These are phyloP conservation scores for Arion vulgaris DNA, from an alignment of 1,140 invertebrate genomes.

Conservation along the genomic window DNA sequence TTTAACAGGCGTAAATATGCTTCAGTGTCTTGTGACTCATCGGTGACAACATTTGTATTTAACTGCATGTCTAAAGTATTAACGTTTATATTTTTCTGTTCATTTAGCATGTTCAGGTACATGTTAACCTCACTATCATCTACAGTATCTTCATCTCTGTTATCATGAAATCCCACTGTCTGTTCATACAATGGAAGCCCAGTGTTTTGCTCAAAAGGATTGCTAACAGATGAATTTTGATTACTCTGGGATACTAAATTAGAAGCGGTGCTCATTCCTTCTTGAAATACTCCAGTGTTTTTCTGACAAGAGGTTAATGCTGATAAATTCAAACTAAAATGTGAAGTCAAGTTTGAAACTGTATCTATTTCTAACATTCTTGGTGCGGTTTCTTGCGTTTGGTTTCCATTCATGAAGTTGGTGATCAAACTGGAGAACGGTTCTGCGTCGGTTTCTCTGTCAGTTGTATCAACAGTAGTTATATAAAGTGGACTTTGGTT, in stretches of 20 bases:
- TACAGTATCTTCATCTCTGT: constrained; percentile 11
- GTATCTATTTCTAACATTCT: background rate
- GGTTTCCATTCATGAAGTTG: background rate
- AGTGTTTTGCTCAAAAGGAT: background rate
- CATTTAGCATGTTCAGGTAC: constrained; percentile 7
- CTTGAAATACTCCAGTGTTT: background rate
- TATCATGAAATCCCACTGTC: constrained; percentile 31
- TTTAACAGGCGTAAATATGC: background rate
- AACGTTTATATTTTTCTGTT: background rate
- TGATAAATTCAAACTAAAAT: background rate
- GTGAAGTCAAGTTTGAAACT: no score
- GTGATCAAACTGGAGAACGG: background rate
- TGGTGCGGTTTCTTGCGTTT: background rate
- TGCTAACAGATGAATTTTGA: background rate
- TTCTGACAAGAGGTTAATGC: background rate
- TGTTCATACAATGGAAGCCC: background rate
- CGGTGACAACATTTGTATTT: background rate
- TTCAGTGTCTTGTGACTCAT: background rate
- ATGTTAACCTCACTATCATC: constrained; percentile 15
- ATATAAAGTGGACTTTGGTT: constrained; percentile 31
- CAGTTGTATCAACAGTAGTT: background rate
- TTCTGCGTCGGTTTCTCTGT: background rate
- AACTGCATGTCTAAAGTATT: background rate
- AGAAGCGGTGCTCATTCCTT: background rate
- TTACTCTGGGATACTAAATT: background rate